Evolutionary conservation across 2,888 invertebrate species (phyloP), one percentile per base, ranked within the genome.

Genomic region (Parnassius orleans): DNA sequence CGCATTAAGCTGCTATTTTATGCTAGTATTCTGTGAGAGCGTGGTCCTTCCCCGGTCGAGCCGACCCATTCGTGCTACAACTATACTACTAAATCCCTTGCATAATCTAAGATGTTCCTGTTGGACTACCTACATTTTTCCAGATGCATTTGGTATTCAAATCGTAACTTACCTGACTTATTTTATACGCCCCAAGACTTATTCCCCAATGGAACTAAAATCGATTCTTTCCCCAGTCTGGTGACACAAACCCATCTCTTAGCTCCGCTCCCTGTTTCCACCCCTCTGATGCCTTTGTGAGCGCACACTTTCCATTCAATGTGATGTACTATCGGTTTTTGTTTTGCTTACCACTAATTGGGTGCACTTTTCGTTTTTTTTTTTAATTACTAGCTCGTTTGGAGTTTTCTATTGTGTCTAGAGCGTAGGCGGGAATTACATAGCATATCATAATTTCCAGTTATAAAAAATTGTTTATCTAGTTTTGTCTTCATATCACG

Each of bases 321-420:
- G 51, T 59, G 44, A 44, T 12, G 50, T 59, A 55, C 59, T 54
- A 63, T 63, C 47, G 63, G 63, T 59, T 59, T 55, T 60, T 59
- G 58, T 56, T 59, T 56, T 55, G 63, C 59, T 52, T 51, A 42
- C 47, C 24, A 53, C 63, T 63, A 63, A 63, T 63, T 63, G 63
- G 63, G 59, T 56, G 54, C 63, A 59, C 63, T 59, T 59, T 43
- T 44, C 2, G 12, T 33, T 44, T 50, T 12, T 53, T 57, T 62
- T 62, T 63, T 63, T 63, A 63, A 63, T 63, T 63, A 63, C 50
- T 41, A 58, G 15, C 62, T 19, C 53, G 53, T 33, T 33, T 50
- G 50, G 19, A 50, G 44, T 33, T 61, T 51, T 51, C 50, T 46
- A 56, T 58, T 58, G 58, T 60, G 43, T 46, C 46, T 58, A 52